Evolutionary conservation across 2,888 invertebrate species (phyloP), one percentile per base, ranked within the genome.

Genomic region (Ypsolopha sequella): DNA sequence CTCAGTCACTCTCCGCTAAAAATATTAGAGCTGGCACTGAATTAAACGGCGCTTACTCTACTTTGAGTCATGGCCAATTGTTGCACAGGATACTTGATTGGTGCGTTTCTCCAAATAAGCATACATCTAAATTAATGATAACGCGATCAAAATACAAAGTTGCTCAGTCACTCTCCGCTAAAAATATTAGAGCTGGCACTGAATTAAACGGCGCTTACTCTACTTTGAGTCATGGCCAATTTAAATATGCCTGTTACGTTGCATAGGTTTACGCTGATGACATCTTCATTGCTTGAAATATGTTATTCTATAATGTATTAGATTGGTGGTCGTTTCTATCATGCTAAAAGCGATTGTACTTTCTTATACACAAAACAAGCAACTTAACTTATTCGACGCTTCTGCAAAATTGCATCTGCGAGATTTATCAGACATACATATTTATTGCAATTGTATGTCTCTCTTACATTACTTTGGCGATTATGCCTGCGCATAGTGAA

Each of bases 111-210:
- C 41, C 41, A 13, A 13, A 11, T 6, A 41, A 13, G 41, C 41
- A n/a, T n/a, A n/a, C n/a, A n/a, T n/a, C n/a, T n/a, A n/a, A n/a
- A 69, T 65, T 64, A 70, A 65, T 62, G 65, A 66, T 70, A 68
- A 61, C 66, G 64, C 63, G 53, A 60, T 59, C 56, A 62, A 64
- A 71, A 75, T 13, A 34, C 14, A 48, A 48, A 68, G 56, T 58
- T 69, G 70, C 71, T 54, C 55, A 68, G 73, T 77, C 77, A 76
- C 69, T 66, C 65, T 54, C 64, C 61, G 71, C 78, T 77, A 77
- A 77, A 82, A 76, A 80, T 41, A 48, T 77, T 78, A 71, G 74
- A 73, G 76, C 81, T 82, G 81, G 82, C 82, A 80, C 74, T 71
- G 71, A 72, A 73, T 68, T 70, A 69, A 67, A 66, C 72, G 73